Evolutionary conservation across 2,113 vertebrate species (phyloP).

Genomic region (Ursus arctos): DNA sequence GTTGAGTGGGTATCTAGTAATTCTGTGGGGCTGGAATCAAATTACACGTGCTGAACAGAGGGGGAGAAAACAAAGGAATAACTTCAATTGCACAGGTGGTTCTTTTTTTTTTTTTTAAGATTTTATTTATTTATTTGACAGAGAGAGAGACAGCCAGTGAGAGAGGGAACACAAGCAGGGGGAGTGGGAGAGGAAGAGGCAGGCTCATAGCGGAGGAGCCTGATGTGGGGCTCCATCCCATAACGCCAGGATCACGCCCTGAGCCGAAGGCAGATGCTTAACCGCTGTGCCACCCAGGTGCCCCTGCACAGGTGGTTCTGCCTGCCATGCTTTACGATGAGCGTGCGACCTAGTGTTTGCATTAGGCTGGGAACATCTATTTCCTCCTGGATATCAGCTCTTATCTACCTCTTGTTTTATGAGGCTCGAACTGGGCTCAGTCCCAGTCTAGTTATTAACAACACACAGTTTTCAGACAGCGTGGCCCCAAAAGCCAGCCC

Average conservation of each 20-base stretch:
- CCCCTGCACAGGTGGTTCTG: rapidly evolving
- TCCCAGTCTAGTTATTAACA: not conserved
- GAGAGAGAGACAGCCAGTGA: no score
- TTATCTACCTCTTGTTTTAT: not conserved
- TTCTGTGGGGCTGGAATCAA: not conserved
- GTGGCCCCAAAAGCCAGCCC: not conserved
- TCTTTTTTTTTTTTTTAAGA: not conserved
- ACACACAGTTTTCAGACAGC: not conserved
- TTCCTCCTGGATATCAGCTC: not conserved
- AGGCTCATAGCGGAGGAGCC: no score
- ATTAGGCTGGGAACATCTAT: not conserved
- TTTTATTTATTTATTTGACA: no score
- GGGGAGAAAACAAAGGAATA: not conserved
- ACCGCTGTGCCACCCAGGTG: no score
- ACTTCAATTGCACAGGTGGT: rapidly evolving
- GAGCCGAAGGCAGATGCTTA: no score
- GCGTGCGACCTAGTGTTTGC: not conserved
- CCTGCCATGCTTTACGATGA: not conserved
- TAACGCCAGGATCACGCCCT: no score
- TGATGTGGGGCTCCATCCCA: no score
- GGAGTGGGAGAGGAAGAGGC: no score
- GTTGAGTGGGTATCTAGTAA: not conserved
- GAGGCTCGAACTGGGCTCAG: not conserved
- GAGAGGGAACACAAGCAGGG: no score
- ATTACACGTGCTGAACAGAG: not conserved